phyloP scores from a whole-genome alignment of 2,797 vertebrate genomes.

The Helostoma temminkii region DNA sequence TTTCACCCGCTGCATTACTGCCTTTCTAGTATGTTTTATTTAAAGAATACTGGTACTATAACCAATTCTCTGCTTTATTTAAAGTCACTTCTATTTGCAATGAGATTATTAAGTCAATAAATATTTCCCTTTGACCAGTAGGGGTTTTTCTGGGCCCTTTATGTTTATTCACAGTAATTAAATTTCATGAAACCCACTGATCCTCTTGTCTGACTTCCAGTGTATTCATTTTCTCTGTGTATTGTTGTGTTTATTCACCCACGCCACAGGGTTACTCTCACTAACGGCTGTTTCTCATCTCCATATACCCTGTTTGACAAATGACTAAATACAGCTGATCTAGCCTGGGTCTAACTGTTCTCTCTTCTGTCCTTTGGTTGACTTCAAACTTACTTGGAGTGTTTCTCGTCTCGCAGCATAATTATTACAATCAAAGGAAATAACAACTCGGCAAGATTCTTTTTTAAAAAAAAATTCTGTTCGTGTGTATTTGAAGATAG shows the following conservation, averaged over 20 bases:
- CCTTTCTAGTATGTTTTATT: not conserved
- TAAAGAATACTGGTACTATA: not conserved
- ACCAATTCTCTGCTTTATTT: not conserved
- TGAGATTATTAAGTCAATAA: not conserved
- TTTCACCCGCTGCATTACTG: not conserved
- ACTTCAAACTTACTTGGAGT: slow-evolving; percentile 8
- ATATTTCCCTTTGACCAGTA: too few species aligned
- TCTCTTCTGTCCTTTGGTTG: slow-evolving; percentile 18
- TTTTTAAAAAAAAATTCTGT: slow-evolving; percentile 1
- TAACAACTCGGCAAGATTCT: not conserved
- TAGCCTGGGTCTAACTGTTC: slow-evolving; percentile 22
- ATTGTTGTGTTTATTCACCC: slow-evolving; percentile 43
- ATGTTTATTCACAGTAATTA: slow-evolving; percentile 14
- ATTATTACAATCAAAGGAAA: slow-evolving; percentile 16
- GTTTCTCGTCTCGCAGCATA: not conserved
- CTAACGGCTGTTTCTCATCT: slow-evolving; percentile 63
- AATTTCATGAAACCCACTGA: slow-evolving; percentile 2
- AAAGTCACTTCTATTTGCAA: not conserved
- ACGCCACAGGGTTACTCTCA: slow-evolving; percentile 41
- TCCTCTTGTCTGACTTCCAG: slow-evolving; percentile 10
- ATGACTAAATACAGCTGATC: slow-evolving; percentile 68
- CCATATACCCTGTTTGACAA: slow-evolving; percentile 64
- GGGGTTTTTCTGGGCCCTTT: slow-evolving; percentile 2
- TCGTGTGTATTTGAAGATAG: not conserved
- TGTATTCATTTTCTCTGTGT: slow-evolving; percentile 40